These are phyloP conservation scores for Epistrophe grossulariae DNA, from an alignment of 2,888 invertebrate genomes.

Conservation along the genomic window DNA sequence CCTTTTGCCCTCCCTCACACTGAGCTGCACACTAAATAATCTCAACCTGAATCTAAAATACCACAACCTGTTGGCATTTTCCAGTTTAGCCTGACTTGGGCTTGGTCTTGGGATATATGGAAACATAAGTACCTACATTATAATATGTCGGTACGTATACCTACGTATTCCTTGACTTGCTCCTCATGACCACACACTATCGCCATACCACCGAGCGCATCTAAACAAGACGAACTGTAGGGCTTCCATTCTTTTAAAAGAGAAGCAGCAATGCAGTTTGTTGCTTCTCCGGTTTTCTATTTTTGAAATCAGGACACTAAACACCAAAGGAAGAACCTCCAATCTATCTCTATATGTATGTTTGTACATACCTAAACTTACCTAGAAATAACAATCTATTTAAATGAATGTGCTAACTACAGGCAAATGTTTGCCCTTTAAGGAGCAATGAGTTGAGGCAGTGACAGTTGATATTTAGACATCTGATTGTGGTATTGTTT, in stretches of 20 bases:
- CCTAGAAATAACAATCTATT: slow-evolving; percentile 50
- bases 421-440: slow-evolving; percentile 75
- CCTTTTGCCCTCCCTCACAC: slow-evolving; percentile 41
- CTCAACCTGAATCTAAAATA: slow-evolving; percentile 61
- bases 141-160: neutral
- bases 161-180: slow-evolving; percentile 1
- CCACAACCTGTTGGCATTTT: slow-evolving; percentile 76
- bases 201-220: slow-evolving; percentile 1
- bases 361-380: neutral
- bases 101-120: slow-evolving; percentile 3
- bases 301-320: slow-evolving; percentile 72
- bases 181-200: slow-evolving; percentile 47
- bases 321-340: slow-evolving; percentile 61
- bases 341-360: neutral
- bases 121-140: neutral
- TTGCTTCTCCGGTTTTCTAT: slow-evolving; percentile 71
- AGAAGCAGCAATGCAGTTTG: slow-evolving; percentile 67
- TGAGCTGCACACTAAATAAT: slow-evolving; percentile 25
- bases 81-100: slow-evolving; percentile 33
- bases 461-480: slow-evolving; percentile 73
- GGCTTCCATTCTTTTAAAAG: slow-evolving; percentile 30
- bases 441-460: slow-evolving; percentile 71
- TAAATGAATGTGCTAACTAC: slow-evolving; percentile 72
- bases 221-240: slow-evolving; percentile 33
- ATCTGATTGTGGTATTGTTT: slow-evolving; percentile 23